A percentile compares a stretch with the other conserved stretches of the same genome.
These are phyloP conservation scores for Sclerurus mexicanus DNA, from an alignment of 2,113 vertebrate genomes.

Conservation along the genomic window DNA sequence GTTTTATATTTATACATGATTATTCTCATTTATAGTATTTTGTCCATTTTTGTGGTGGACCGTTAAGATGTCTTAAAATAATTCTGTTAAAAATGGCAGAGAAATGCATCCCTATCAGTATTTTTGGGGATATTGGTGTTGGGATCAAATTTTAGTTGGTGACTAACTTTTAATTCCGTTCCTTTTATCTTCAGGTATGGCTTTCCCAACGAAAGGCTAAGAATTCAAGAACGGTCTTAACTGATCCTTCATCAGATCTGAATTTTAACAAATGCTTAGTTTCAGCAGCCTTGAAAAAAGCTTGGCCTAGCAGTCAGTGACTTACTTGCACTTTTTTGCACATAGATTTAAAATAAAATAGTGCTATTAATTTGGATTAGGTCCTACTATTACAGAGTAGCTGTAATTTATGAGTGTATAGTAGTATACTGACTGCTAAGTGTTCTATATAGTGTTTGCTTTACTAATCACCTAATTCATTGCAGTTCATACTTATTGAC, in stretches of 20 bases:
- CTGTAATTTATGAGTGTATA: constrained; percentile 79
- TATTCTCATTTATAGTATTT: constrained; percentile 28
- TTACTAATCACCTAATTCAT: constrained; percentile 95
- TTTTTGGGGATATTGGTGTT: constrained; percentile 59
- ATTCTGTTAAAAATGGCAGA: constrained; percentile 46
- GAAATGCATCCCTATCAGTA: constrained; percentile 53
- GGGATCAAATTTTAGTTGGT: constrained; percentile 75
- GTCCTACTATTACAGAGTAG: constrained; percentile 73
- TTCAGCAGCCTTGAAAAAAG: constrained; percentile 86
- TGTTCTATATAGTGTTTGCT: constrained; percentile 83
- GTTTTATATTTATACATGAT: neutral
- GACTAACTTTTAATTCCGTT: constrained; percentile 91
- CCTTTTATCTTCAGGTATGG: constrained; percentile 99
- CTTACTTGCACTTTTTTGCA: constrained; percentile 87
- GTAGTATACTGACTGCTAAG: constrained; percentile 89
- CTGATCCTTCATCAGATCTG: constrained; percentile 88
- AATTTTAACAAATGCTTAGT: constrained; percentile 90
- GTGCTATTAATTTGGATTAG: constrained; percentile 82
- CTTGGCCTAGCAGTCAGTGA: constrained; percentile 90
- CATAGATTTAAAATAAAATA: constrained; percentile 80
- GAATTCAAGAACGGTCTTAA: constrained; percentile 90
- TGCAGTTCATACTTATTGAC: constrained; percentile 82
- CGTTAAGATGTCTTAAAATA: constrained; percentile 1
- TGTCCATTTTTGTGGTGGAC: constrained; percentile 28
- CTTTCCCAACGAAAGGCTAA: constrained; percentile 99